phyloP scores from a whole-genome alignment of 2,797 vertebrate species.

The Tokudaia tokunoshimensis region DNA sequence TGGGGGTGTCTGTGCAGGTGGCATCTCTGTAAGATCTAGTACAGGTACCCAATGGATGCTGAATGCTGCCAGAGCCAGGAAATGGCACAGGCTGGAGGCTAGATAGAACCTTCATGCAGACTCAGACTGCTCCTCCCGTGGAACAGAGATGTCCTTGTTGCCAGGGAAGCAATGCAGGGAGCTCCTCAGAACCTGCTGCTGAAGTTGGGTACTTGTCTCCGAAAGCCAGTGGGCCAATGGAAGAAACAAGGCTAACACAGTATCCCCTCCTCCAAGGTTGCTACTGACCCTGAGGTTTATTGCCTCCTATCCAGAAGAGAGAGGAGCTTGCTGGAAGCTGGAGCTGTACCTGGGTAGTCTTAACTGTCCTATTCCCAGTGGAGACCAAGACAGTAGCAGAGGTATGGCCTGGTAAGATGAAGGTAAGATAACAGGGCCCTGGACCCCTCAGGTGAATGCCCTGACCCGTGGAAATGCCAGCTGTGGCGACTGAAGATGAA shows the following conservation, averaged over 20 bases:
- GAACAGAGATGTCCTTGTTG: background rate
- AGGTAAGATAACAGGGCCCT: background rate
- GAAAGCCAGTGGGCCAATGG: no score
- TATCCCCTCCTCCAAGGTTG: background rate
- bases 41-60: accelerated
- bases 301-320: background rate
- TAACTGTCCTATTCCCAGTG: background rate
- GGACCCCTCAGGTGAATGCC: no score
- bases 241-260: background rate
- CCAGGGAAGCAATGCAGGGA: background rate
- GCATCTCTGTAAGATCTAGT: background rate
- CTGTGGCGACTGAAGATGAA: background rate
- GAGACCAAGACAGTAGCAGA: background rate
- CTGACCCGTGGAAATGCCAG: no score
- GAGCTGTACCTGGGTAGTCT: background rate
- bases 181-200: background rate
- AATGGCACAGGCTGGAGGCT: background rate
- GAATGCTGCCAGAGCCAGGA: background rate
- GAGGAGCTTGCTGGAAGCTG: background rate
- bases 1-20: background rate
- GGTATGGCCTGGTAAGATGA: background rate
- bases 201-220: background rate
- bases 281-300: background rate
- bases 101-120: background rate
- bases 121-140: background rate